These are phyloP conservation scores for Ctena decussata DNA, from an alignment of 2,888 invertebrate genomes.

Conservation along the genomic window DNA sequence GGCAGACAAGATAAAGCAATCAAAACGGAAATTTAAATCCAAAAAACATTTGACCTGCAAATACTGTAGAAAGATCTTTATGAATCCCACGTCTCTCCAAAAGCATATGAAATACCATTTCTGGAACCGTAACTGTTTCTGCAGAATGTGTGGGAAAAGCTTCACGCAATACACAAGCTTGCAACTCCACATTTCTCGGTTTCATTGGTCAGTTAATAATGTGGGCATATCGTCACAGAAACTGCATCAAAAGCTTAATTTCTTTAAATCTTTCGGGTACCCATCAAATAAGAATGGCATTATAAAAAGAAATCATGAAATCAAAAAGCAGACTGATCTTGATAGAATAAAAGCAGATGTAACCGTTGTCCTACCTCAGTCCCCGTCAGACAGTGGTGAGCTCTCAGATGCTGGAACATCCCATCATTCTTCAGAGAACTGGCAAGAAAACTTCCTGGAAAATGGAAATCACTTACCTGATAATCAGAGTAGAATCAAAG, in stretches of 20 bases:
- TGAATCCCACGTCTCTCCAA: constrained; percentile 39
- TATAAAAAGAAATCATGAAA: constrained; percentile 2
- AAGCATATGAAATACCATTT: constrained; percentile 56
- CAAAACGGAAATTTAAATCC: not conserved
- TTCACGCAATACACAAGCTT: constrained; percentile 86
- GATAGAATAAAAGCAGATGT: constrained; percentile 80
- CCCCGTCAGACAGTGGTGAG: constrained; percentile 63
- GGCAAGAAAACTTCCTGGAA: constrained; percentile 66
- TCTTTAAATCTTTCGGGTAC: constrained; percentile 38
- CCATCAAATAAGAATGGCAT: not conserved
- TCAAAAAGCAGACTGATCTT: constrained; percentile 69
- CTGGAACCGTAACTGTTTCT: constrained; percentile 57
- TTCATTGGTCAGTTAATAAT: constrained; percentile 55
- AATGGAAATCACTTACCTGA: constrained; percentile 51
- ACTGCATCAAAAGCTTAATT: constrained; percentile 42
- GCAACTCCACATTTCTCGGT: constrained; percentile 82
- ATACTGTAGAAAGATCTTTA: constrained; percentile 55
- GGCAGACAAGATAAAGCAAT: not conserved
- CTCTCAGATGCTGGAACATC: constrained; percentile 51
- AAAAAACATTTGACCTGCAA: constrained; percentile 44
- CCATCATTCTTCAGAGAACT: constrained; percentile 59
- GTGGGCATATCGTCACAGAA: constrained; percentile 11
- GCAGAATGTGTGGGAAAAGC: constrained; percentile 83
- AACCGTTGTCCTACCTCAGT: constrained; percentile 82
- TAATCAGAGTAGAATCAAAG: constrained; percentile 69